Conservation (phyloP, 2,797 vertebrate species). For the Schizopygopsis malacanthus region DNA sequence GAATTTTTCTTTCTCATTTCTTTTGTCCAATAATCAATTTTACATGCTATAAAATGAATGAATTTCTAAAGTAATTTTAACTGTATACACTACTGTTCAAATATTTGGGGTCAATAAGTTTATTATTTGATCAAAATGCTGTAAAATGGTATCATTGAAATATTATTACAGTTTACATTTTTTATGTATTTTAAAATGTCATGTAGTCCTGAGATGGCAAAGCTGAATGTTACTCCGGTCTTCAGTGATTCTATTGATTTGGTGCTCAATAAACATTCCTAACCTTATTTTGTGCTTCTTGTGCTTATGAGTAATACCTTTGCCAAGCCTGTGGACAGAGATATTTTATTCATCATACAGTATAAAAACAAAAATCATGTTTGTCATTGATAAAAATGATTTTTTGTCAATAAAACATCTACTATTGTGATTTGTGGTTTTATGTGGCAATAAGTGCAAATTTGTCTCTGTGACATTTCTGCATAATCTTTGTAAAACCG, state of each 20-base stretch:
- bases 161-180: not conserved
- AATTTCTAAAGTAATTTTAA: not conserved
- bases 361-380: no score
- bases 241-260: not conserved
- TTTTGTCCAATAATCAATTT: not conserved
- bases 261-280: not conserved
- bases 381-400: not conserved
- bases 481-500: conserved; percentile 33
- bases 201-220: not conserved
- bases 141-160: not conserved
- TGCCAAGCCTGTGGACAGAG: not conserved
- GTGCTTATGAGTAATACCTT: not conserved
- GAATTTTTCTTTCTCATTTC: not conserved
- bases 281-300: not conserved
- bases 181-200: not conserved
- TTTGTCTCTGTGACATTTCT: conserved; percentile 37
- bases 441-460: not conserved
- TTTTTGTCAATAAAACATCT: not conserved
- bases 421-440: not conserved
- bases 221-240: not conserved
- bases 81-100: not conserved
- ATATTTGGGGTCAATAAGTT: not conserved
- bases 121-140: not conserved
- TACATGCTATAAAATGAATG: not conserved
- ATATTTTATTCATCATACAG: no score